phyloP scores from a whole-genome alignment of 1,140 invertebrate genomes.

The Chlorops oryzae region DNA sequence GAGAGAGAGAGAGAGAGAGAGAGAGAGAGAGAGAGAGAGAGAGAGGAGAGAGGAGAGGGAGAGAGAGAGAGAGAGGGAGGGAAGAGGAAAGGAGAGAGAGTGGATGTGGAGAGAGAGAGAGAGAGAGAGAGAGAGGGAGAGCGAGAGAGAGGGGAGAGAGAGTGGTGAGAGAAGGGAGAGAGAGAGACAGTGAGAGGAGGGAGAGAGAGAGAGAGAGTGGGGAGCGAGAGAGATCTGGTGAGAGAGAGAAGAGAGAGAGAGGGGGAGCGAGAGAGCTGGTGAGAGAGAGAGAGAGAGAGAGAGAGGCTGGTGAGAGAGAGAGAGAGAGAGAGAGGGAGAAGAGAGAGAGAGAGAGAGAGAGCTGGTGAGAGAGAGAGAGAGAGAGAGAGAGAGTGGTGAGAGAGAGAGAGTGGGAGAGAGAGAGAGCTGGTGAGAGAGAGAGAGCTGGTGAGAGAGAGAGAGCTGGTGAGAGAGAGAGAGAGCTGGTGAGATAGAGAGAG shows the following conservation, averaged over 20 bases:
- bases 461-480: not conserved
- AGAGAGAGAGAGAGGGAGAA: too few species aligned
- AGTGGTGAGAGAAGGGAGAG: not conserved
- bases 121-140: not conserved
- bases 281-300: too few species aligned
- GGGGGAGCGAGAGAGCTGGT: too few species aligned
- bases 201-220: too few species aligned
- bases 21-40: not conserved
- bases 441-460: not conserved
- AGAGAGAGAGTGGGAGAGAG: not conserved
- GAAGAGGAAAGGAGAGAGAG: not conserved
- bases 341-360: too few species aligned
- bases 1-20: not conserved
- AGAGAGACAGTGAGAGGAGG: not conserved
- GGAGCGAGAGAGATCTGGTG: too few species aligned
- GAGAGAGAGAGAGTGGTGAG: not conserved
- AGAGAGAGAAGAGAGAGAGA: too few species aligned
- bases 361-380: too few species aligned
- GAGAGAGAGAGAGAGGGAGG: not conserved
- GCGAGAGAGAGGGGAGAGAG: not conserved
- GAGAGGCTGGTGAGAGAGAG: too few species aligned
- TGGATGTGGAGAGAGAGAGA: not conserved
- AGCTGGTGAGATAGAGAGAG: too few species aligned
- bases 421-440: not conserved
- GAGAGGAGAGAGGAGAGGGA: not conserved